Percentiles rank a stretch among this genome's conserved stretches.
phyloP scores from a whole-genome alignment of 2,888 invertebrate genomes.

The Agrochola lychnidis region DNA sequence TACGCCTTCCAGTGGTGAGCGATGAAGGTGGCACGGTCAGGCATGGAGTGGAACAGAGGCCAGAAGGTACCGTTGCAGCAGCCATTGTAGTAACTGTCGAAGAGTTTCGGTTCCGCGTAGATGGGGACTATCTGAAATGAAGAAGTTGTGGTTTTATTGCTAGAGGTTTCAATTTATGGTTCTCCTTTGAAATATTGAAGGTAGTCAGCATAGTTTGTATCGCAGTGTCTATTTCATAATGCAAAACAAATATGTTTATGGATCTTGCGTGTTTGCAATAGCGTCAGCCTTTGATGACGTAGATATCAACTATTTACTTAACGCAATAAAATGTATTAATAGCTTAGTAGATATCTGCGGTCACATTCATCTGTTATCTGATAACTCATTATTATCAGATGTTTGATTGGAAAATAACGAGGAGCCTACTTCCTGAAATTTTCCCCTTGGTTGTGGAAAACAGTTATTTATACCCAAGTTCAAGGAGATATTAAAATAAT shows the following conservation, averaged over 20 bases:
- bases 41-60: slow-evolving; percentile 98
- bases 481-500: slow-evolving; percentile 11
- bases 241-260: not conserved
- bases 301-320: slow-evolving; percentile 9
- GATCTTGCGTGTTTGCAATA: slow-evolving; percentile 3
- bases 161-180: not conserved
- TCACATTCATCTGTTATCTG: slow-evolving; percentile 59
- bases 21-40: slow-evolving; percentile 95
- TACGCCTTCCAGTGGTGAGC: slow-evolving; percentile 96
- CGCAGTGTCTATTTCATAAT: not conserved
- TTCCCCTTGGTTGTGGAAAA: slow-evolving; percentile 22
- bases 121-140: slow-evolving; percentile 94
- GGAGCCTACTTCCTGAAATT: slow-evolving; percentile 45
- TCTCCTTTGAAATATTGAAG: not conserved
- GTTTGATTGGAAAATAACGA: slow-evolving; percentile 63
- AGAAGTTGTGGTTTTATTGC: not conserved
- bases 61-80: slow-evolving; percentile 98
- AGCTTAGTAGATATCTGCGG: slow-evolving; percentile 30
- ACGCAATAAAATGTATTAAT: slow-evolving; percentile 28
- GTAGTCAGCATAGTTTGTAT: not conserved
- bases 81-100: slow-evolving; percentile 97
- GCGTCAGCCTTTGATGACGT: slow-evolving; percentile 31
- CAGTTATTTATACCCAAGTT: slow-evolving; percentile 9
- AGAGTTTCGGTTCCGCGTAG: slow-evolving; percentile 93
- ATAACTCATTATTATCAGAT: slow-evolving; percentile 68